Conservation (phyloP, 2,113 vertebrate species). For the Thomomys bottae region DNA sequence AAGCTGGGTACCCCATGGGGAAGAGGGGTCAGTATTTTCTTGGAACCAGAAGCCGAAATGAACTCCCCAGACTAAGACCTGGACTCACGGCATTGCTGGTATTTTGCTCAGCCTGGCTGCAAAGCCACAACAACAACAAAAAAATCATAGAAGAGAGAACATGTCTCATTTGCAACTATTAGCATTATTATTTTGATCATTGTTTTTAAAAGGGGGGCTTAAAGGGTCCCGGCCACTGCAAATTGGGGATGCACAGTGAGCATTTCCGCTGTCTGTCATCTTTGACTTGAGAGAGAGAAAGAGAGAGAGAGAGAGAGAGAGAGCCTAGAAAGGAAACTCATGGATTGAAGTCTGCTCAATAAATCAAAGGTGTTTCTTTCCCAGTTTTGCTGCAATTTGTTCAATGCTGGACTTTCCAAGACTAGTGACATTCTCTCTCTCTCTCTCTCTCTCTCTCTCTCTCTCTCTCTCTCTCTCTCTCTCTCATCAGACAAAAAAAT, state of each 20-base stretch:
- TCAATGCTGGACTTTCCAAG: not conserved
- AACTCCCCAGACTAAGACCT: not conserved
- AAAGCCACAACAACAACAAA: not conserved
- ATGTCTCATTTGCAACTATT: not conserved
- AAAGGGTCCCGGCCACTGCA: not conserved
- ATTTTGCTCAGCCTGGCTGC: rapidly evolving
- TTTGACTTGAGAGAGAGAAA: not conserved
- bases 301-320: not conserved
- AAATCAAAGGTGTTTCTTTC: slow-evolving; percentile 42
- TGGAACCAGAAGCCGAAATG: not conserved
- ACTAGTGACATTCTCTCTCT: not conserved
- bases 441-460: not conserved
- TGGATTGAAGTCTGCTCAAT: not conserved
- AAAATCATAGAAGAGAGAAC: not conserved
- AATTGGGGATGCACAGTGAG: not conserved
- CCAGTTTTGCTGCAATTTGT: not conserved
- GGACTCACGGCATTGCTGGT: not conserved
- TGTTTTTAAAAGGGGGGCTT: not conserved
- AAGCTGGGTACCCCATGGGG: not conserved
- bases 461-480: not conserved
- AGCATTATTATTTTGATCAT: not conserved
- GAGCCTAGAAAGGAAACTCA: not conserved
- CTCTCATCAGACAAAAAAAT: not conserved
- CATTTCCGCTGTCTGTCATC: rapidly evolving
- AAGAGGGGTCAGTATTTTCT: not conserved